Evolutionary conservation across 2,797 vertebrate genomes (phyloP).

Genomic region (Synaphobranchus kaupii): DNA sequence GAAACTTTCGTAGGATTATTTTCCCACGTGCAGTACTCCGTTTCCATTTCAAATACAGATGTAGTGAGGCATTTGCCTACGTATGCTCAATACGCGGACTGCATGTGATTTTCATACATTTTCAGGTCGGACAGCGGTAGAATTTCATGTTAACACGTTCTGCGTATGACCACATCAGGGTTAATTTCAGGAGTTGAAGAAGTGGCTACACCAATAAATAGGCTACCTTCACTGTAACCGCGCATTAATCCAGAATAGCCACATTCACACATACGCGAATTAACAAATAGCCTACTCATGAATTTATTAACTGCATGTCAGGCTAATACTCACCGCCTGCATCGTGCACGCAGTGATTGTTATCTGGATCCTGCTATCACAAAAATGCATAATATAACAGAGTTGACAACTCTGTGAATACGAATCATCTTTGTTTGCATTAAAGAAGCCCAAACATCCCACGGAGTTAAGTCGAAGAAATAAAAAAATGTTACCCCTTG

Average conservation of each 20-base stretch:
- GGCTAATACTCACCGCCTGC: background rate
- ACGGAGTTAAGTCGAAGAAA: background rate
- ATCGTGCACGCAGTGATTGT: background rate
- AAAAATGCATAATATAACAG: background rate
- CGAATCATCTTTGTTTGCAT: background rate
- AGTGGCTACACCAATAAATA: background rate
- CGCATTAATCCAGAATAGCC: background rate
- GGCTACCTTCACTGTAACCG: background rate
- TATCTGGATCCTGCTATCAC: background rate
- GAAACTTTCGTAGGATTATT: background rate
- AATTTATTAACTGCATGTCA: background rate
- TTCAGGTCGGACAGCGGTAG: background rate
- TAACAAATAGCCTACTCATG: background rate
- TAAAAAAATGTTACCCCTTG: background rate
- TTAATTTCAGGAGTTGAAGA: background rate
- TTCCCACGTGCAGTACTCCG: background rate
- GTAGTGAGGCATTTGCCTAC: background rate
- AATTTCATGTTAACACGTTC: background rate
- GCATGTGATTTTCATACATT: background rate
- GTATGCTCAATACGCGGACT: constrained; percentile 21
- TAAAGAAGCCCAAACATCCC: constrained; percentile 15
- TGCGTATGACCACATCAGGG: background rate
- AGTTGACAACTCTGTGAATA: constrained; percentile 21
- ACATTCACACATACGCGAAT: background rate
- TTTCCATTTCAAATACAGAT: constrained; percentile 13